These are phyloP conservation scores for Anorthoa munda DNA, from an alignment of 2,888 invertebrate genomes.

Conservation along the genomic window DNA sequence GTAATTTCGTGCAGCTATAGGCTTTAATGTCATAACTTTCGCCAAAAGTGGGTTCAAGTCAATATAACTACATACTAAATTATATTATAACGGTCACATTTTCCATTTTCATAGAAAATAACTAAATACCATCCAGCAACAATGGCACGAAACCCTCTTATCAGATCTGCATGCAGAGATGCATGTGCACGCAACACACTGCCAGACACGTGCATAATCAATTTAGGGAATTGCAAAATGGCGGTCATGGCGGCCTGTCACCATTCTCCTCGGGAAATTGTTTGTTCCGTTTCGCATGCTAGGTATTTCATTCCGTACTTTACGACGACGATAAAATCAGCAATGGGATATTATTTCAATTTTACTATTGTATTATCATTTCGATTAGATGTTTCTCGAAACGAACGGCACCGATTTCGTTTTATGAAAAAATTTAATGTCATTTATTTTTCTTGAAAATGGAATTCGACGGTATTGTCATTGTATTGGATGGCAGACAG, in stretches of 20 bases:
- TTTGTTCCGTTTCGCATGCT: conserved; percentile 62
- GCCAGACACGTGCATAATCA: conserved; percentile 61
- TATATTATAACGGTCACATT: conserved; percentile 22
- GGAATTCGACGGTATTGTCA: conserved; percentile 10
- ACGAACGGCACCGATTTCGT: conserved; percentile 34
- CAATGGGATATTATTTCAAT: conserved; percentile 58
- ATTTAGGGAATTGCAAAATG: conserved; percentile 62
- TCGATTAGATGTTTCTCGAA: conserved; percentile 37
- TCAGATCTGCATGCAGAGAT: too few species aligned
- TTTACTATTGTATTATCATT: conserved; percentile 54
- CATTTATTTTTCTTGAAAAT: conserved; percentile 18
- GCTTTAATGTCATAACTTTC: background rate
- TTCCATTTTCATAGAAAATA: conserved; percentile 34
- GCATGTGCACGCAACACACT: conserved; percentile 54
- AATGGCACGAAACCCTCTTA: conserved; percentile 49
- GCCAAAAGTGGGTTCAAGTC: background rate
- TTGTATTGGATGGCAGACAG: conserved; percentile 8
- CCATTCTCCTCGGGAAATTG: conserved; percentile 48
- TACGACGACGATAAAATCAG: conserved; percentile 63
- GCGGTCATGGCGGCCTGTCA: conserved; percentile 50
- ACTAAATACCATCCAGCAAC: conserved; percentile 24
- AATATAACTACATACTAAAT: conserved; percentile 21
- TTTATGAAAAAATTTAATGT: conserved; percentile 10
- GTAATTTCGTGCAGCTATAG: background rate
- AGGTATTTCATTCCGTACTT: conserved; percentile 58